Base-by-base conservation (phyloP, 2,113 vertebrate genomes). In the Dasypus novemcinctus region DNA sequence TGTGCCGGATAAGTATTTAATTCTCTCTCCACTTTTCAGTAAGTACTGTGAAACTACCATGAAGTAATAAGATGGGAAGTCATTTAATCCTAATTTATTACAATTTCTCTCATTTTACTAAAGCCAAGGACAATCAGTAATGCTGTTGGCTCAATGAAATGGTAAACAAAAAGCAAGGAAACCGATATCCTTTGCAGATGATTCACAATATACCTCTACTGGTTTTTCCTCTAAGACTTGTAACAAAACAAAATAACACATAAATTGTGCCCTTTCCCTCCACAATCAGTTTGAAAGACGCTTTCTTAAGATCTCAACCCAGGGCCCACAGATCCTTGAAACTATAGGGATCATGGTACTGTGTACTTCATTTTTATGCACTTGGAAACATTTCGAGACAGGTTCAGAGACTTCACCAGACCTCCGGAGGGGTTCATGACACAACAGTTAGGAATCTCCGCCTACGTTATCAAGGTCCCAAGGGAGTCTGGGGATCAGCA, bases 11-110 rank as follows among this genome's bases (percentile, higher is more conserved):
- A 46, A 87, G 27, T 57, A 86, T 36, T 91, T 15, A 2, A 20
- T 54, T 59, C 49, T 92, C 76, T 72, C 46, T 71, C 36, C 11
- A 64, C 74, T 57, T 14, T 90, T 91, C 75, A 36, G 46, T 11
- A 52, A 71, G 52, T 80, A 69, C 83, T 54, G 15, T 59, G 80
- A 84, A 49, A 41, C 43, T 36, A 86, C 29, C 11, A 74, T 15
- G 57, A 92, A 95, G 76, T 64, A 46, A 72, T 85, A 63, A 93
- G n/a, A 68, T 71, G 29, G 43, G 27, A 95, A 79, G 69, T 54
- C 27, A 76, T 63, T 63, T 31, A 6, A 25, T 21, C 27, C 10
- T 69, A 68, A 84, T 10, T 14, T 31, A 29, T 57, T 84, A 54
- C 21, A 33, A 20, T 57, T 9, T 41, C 83, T 91, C 14, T 43